These are phyloP conservation scores for Perognathus longimembris DNA, from an alignment of 2,113 vertebrate genomes.

Conservation along the genomic window DNA sequence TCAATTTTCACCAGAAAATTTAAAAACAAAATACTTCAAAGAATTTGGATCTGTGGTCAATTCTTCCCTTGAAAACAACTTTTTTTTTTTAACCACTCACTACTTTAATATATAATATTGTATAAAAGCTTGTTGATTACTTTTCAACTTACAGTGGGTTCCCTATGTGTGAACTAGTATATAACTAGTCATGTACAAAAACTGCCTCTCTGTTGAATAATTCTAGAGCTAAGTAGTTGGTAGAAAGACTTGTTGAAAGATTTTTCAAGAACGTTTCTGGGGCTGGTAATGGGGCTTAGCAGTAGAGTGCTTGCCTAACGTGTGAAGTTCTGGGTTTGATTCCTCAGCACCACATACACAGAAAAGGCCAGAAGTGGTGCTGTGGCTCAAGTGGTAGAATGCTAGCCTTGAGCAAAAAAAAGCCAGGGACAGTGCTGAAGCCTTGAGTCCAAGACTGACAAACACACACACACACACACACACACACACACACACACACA, in stretches of 20 bases:
- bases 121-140: neutral
- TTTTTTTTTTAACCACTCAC: neutral
- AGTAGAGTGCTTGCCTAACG: no score
- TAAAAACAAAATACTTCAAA: neutral
- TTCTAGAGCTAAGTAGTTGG: constrained; percentile 6
- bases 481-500: no score
- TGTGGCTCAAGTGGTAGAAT: no score
- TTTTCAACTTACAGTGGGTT: neutral
- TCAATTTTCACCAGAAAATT: constrained; percentile 11
- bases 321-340: no score
- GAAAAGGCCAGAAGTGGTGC: no score
- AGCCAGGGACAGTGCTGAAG: no score
- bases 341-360: no score
- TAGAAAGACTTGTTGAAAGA: neutral
- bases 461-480: no score
- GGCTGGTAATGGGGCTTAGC: no score
- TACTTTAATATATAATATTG: neutral
- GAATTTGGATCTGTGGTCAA: neutral
- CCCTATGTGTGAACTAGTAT: neutral
- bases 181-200: neutral
- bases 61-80: neutral
- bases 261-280: constrained; percentile 20
- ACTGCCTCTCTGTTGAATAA: neutral
- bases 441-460: no score
- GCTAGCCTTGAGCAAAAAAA: no score